Percentiles rank a stretch among this genome's conserved stretches.
Conservation (phyloP, 1,140 invertebrate genomes). For the Leptopilina clavipes region DNA sequence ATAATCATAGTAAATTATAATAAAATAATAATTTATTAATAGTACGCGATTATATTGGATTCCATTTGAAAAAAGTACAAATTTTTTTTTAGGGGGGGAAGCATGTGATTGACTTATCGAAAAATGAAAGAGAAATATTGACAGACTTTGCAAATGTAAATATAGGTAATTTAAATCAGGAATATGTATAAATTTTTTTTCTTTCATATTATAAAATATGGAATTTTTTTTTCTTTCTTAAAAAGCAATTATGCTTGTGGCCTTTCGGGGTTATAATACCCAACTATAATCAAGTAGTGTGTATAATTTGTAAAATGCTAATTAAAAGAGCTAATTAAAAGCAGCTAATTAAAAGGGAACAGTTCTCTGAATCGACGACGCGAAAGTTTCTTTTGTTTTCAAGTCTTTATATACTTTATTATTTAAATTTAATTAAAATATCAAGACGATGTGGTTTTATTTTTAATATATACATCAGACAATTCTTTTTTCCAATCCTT, state of each 20-base stretch:
- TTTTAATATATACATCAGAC: neutral
- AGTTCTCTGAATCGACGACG: conserved; percentile 20
- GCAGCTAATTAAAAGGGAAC: conserved; percentile 22
- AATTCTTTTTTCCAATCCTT: neutral
- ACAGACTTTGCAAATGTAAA: too few species aligned
- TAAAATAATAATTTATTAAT: too few species aligned
- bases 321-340: conserved; percentile 33
- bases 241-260: conserved; percentile 21
- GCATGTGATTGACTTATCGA: too few species aligned
- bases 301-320: conserved; percentile 34
- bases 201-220: neutral
- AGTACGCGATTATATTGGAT: too few species aligned
- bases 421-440: conserved; percentile 30
- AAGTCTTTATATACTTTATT: conserved; percentile 33
- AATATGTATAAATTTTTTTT: too few species aligned
- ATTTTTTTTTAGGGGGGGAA: too few species aligned
- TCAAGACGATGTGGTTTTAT: neutral
- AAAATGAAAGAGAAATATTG: too few species aligned
- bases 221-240: neutral
- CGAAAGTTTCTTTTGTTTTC: conserved; percentile 25
- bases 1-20: too few species aligned
- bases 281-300: conserved; percentile 20
- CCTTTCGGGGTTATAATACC: conserved; percentile 31
- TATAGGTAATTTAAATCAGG: too few species aligned
- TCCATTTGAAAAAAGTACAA: too few species aligned